phyloP scores from a whole-genome alignment of 2,113 vertebrate genomes.

The Climacteris rufus region DNA sequence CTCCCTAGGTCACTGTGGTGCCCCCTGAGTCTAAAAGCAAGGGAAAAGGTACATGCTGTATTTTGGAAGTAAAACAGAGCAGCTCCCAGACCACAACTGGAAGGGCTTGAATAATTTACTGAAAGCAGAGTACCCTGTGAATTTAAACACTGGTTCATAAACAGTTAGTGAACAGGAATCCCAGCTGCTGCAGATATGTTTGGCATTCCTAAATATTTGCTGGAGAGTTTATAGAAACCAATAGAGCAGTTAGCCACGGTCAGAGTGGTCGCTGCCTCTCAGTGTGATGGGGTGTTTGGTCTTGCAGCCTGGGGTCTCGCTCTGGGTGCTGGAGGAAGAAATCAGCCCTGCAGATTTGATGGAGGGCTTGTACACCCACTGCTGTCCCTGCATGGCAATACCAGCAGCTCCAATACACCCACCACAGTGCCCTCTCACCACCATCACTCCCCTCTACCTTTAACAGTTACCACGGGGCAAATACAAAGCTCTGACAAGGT shows the following conservation, averaged over 20 bases:
- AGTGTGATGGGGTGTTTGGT: accelerated
- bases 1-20: neutral
- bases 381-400: neutral
- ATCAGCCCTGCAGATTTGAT: neutral
- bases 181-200: neutral
- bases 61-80: neutral
- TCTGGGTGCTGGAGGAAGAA: neutral
- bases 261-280: accelerated
- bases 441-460: neutral
- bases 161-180: neutral
- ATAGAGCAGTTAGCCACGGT: neutral
- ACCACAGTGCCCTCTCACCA: neutral
- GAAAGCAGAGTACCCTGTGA: neutral
- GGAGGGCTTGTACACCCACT: accelerated
- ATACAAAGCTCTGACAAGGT: neutral
- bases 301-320: neutral
- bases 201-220: slow-evolving; percentile 42
- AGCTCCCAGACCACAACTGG: neutral
- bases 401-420: neutral
- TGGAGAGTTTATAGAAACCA: neutral
- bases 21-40: neutral
- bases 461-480: neutral
- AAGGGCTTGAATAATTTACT: neutral
- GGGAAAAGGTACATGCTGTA: neutral
- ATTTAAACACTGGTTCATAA: slow-evolving; percentile 23